These are phyloP conservation scores for Melanotaenia pygmaea DNA, from an alignment of 2,797 vertebrate genomes.

Conservation along the genomic window DNA sequence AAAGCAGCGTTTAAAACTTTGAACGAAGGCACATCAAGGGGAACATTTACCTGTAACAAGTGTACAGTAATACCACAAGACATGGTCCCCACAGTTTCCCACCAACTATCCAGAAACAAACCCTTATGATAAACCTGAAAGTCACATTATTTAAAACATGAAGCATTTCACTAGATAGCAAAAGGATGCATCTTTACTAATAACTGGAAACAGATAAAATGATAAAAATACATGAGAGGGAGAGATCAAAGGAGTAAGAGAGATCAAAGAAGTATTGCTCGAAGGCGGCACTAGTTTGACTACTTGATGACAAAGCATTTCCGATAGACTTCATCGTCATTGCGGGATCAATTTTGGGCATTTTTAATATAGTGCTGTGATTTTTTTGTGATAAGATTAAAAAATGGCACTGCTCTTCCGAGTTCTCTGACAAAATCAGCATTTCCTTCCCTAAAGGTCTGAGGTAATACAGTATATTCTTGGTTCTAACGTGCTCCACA, in stretches of 20 bases:
- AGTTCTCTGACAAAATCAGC: not conserved
- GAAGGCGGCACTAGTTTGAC: not conserved
- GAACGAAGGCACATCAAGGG: too few species aligned
- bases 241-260: too few species aligned
- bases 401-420: not conserved
- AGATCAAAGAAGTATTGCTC: not conserved
- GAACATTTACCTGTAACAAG: too few species aligned
- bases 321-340: too few species aligned
- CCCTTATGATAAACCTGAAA: too few species aligned
- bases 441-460: not conserved
- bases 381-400: not conserved
- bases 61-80: too few species aligned
- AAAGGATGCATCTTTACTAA: not conserved
- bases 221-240: not conserved
- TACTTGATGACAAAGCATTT: not conserved
- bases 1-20: too few species aligned
- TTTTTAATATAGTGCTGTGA: not conserved
- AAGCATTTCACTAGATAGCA: too few species aligned
- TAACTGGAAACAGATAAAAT: not conserved
- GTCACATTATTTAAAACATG: too few species aligned
- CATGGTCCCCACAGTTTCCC: too few species aligned
- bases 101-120: too few species aligned
- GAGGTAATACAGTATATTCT: not conserved
- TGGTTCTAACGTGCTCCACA: constrained; percentile 2
- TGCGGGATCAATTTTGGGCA: too few species aligned